Evolutionary conservation across 2,113 vertebrate genomes (phyloP).

Genomic region (Scomber colias): DNA sequence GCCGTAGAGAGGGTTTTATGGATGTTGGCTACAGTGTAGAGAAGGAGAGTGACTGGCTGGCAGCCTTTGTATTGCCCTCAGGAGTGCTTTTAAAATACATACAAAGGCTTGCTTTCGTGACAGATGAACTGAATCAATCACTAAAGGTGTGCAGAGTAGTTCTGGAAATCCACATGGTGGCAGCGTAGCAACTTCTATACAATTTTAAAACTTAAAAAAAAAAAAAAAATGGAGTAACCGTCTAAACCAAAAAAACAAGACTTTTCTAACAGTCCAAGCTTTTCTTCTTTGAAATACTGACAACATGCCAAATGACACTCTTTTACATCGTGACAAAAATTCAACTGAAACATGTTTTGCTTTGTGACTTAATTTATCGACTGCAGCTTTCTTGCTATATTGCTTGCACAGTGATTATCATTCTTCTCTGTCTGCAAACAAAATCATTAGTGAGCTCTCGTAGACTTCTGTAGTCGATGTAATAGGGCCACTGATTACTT

Average conservation of each 20-base stretch:
- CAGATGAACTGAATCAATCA: no score
- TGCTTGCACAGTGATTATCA: conserved; percentile 48
- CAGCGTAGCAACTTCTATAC: not conserved
- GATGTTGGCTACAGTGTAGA: not conserved
- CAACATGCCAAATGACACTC: not conserved
- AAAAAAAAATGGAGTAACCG: no score
- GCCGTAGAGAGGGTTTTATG: not conserved
- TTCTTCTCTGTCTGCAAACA: conserved; percentile 63
- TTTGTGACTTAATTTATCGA: conserved; percentile 47
- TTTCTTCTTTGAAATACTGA: conserved; percentile 4
- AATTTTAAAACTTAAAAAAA: not conserved
- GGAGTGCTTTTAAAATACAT: not conserved
- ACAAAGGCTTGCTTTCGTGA: not conserved
- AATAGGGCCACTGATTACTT: conserved; percentile 60
- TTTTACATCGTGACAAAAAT: conserved; percentile 10
- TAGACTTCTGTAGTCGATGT: conserved; percentile 27
- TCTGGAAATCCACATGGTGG: not conserved
- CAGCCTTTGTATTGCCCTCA: not conserved
- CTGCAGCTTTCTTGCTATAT: conserved; percentile 9
- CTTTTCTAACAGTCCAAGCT: not conserved
- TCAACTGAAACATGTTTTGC: conserved; percentile 1
- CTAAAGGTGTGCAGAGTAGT: no score
- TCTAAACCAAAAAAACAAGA: no score
- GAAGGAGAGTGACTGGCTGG: not conserved
- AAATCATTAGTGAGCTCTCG: conserved; percentile 57